Conservation (phyloP, 2,888 invertebrate genomes). For the Caenorhabditis macrosperma region DNA sequence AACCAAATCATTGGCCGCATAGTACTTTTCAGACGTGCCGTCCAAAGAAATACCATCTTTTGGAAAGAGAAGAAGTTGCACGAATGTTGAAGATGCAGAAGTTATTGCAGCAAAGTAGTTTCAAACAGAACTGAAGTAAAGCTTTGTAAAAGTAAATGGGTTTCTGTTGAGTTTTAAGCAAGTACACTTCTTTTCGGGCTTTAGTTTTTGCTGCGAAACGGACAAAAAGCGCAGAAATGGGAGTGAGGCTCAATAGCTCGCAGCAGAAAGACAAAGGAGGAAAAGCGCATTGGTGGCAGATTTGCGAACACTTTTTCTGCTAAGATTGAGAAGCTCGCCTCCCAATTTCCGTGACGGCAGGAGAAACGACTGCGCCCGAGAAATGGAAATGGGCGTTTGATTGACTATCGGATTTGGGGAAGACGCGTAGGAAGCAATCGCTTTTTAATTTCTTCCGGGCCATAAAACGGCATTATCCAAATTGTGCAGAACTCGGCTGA, state of each 20-base stretch:
- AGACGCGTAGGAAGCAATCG: neutral
- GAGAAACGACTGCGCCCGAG: neutral
- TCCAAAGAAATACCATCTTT: neutral
- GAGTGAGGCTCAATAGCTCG: neutral
- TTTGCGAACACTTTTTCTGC: slow-evolving; percentile 2
- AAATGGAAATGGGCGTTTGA: neutral
- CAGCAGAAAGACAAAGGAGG: neutral
- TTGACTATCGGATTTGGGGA: neutral
- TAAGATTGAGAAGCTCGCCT: slow-evolving; percentile 5
- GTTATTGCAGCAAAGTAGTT: neutral
- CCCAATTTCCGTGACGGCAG: slow-evolving; percentile 9
- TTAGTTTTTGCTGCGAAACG: too few relatives aligned
- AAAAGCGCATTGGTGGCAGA: slow-evolving; percentile 14
- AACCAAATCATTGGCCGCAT: neutral
- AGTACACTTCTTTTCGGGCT: too few relatives aligned
- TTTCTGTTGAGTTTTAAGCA: too few relatives aligned
- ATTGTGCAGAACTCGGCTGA: too few relatives aligned
- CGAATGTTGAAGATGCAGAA: too few relatives aligned
- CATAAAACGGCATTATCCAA: neutral
- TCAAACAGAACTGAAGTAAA: too few relatives aligned
- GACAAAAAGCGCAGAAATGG: too few relatives aligned
- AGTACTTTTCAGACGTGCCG: neutral
- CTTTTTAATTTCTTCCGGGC: neutral
- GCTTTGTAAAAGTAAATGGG: too few relatives aligned
- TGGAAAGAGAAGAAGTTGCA: neutral